Conservation (phyloP, 2,113 vertebrate genomes). For the Nothobranchius kuhntae region DNA sequence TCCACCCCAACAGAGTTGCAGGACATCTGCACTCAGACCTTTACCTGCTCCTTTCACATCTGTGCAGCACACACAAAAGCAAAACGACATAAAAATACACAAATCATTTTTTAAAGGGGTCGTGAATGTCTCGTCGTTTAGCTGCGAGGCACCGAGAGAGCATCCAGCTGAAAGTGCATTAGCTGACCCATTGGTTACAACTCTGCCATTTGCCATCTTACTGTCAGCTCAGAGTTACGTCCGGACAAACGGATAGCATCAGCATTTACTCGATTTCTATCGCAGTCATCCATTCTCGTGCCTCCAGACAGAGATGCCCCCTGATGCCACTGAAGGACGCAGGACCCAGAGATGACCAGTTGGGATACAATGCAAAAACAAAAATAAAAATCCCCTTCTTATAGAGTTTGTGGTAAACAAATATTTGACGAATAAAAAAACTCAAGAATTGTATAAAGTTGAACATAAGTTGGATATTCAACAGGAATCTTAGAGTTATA, state of each 20-base stretch:
- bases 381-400: not conserved
- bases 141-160: not conserved
- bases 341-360: not conserved
- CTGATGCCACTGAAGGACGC: slow-evolving; percentile 48
- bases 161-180: slow-evolving; percentile 43
- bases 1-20: slow-evolving; percentile 9
- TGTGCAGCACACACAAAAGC: slow-evolving; percentile 15
- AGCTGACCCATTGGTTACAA: slow-evolving; percentile 51
- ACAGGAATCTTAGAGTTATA: not conserved
- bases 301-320: slow-evolving; percentile 47
- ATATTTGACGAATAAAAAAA: no score
- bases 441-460: not conserved
- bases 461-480: no score
- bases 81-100: slow-evolving; percentile 12
- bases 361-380: not conserved
- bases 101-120: slow-evolving; percentile 36
- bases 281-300: slow-evolving; percentile 49
- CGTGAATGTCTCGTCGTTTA: slow-evolving; percentile 20
- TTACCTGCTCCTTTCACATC: not conserved
- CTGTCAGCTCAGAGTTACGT: slow-evolving; percentile 25
- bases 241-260: slow-evolving; percentile 66
- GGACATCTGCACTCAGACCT: slow-evolving; percentile 39
- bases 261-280: slow-evolving; percentile 69
- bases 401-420: not conserved
- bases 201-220: slow-evolving; percentile 37